Evolutionary conservation across 2,797 vertebrate species (phyloP), one percentile per base, ranked within the genome.

Genomic region (Octomys mimax): DNA sequence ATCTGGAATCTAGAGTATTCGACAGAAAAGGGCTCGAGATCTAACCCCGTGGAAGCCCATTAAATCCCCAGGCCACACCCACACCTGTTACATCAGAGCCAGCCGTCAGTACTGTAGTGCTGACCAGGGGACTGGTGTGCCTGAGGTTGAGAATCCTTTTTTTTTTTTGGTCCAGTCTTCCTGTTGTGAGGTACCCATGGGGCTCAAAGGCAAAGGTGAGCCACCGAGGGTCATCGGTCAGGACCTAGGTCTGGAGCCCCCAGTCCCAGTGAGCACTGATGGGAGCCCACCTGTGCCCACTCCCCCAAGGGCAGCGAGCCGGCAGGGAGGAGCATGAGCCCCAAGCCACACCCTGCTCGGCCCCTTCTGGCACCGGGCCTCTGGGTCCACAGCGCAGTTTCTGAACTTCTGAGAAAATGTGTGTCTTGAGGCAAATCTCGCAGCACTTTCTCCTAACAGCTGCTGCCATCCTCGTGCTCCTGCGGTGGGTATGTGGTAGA

Each of bases 401-500:
- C 89, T 78, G 24, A 6, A 54, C 46, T 64, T 91, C 94, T 42
- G 54, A 92, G 59, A 86, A 89, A 90, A 49, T 14, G 39, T 14
- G 39, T 28, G 6, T 79, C 77, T 87, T n/a, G 57, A 62, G n/a
- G 64, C 1, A 18, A 70, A 8, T 70, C 28, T 12, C 22, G 2
- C 4, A 81, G 49, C 39, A 39, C 22, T 91, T 78, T 93, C 82
- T 88, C 68, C 26, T 61, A 64, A 66, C 22, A 61, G 66, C 81
- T 81, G 92, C 71, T n/a, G 46, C 59, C 49, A 62, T n/a, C 31
- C 57, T 46, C 26, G 10, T 31, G 71, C 4, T 84, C 49, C 54
- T 46, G 57, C 28, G n/a, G 22, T 28, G 42, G 6, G 5, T 1
- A 9, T n/a, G 59, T 0, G 0, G 36, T 14, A 3, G 24, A 64